These are phyloP conservation scores for Bombyx mandarina DNA, from an alignment of 1,140 invertebrate species.

Conservation along the genomic window DNA sequence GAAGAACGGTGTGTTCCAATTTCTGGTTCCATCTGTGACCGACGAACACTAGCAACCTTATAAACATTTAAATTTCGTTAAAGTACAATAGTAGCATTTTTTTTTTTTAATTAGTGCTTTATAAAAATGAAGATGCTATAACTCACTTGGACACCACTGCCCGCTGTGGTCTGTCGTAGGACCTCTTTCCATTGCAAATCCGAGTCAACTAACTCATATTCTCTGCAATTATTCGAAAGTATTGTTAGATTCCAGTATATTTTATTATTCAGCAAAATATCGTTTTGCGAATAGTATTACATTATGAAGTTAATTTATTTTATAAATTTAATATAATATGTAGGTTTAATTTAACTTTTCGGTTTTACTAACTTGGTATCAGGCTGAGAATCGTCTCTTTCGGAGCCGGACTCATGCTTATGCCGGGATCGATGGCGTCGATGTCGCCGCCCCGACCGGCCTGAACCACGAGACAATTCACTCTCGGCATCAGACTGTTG, in stretches of 20 bases:
- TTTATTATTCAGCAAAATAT: too few relatives aligned
- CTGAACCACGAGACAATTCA: slow-evolving; percentile 86
- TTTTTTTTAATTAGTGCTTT: background rate
- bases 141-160: slow-evolving; percentile 56
- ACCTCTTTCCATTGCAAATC: slow-evolving; percentile 90
- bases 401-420: slow-evolving; percentile 63
- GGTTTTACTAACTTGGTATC: slow-evolving; percentile 51
- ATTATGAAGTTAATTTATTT: too few relatives aligned
- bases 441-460: slow-evolving; percentile 81
- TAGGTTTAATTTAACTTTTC: background rate
- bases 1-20: slow-evolving; percentile 67
- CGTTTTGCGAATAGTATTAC: too few relatives aligned
- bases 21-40: slow-evolving; percentile 66
- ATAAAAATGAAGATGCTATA: background rate
- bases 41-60: slow-evolving; percentile 76
- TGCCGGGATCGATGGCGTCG: slow-evolving; percentile 78
- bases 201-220: slow-evolving; percentile 85
- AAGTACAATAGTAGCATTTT: background rate
- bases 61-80: background rate
- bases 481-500: slow-evolving; percentile 90
- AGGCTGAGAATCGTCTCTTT: slow-evolving; percentile 52
- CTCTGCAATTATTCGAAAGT: slow-evolving; percentile 37
- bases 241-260: too few relatives aligned
- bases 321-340: background rate
- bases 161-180: slow-evolving; percentile 74